Evolutionary conservation across 2,888 invertebrate species (phyloP).

Genomic region (Agrotis puta): DNA sequence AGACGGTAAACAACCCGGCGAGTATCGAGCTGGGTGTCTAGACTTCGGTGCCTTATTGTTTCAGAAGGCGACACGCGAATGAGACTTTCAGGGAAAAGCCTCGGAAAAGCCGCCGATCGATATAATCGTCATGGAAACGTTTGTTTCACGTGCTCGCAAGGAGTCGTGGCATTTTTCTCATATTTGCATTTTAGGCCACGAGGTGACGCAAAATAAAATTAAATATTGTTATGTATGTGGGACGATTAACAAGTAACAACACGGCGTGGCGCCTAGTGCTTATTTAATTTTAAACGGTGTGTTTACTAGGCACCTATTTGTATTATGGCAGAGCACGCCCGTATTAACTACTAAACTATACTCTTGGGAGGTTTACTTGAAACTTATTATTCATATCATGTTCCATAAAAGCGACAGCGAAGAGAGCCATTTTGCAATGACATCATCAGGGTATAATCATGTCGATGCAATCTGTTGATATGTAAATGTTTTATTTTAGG

Average conservation of each 20-base stretch:
- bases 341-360: conserved; percentile 10
- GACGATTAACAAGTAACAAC: conserved; percentile 61
- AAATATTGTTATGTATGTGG: conserved; percentile 76
- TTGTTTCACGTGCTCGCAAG: conserved; percentile 86
- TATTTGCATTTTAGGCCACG: conserved; percentile 89
- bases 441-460: conserved; percentile 57
- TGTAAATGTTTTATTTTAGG: conserved; percentile 6
- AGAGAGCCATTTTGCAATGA: conserved; percentile 58
- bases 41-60: conserved; percentile 83
- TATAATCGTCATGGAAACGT: conserved; percentile 88
- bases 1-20: conserved; percentile 48
- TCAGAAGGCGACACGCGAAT: conserved; percentile 88
- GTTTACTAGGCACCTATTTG: conserved; percentile 17
- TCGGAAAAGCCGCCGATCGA: conserved; percentile 90
- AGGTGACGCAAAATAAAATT: conserved; percentile 70
- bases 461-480: conserved; percentile 31
- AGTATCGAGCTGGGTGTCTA: conserved; percentile 67
- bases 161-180: conserved; percentile 81
- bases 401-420: conserved; percentile 28
- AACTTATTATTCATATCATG: conserved; percentile 64
- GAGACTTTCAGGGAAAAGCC: conserved; percentile 86
- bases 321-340: conserved; percentile 11
- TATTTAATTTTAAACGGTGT: conserved; percentile 41
- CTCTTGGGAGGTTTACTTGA: conserved; percentile 60
- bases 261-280: conserved; percentile 38